Conservation (phyloP, 2,888 invertebrate species). For the Sphaerophoria rueppellii region DNA sequence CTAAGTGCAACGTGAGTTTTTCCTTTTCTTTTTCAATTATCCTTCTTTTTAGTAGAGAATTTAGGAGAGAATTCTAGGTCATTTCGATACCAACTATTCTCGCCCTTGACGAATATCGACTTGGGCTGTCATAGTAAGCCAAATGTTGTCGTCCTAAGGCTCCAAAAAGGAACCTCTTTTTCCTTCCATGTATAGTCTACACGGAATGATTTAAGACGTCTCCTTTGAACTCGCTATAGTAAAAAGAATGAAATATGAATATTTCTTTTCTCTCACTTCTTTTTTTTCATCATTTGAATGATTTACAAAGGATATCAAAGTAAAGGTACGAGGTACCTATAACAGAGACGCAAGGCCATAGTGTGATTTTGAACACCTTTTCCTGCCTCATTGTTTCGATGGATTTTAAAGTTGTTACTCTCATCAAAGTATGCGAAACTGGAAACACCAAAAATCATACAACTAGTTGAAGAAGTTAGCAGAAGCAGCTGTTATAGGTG, state of each 20-base stretch:
- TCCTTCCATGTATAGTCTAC: neutral
- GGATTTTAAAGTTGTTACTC: constrained; percentile 33
- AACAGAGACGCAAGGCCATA: constrained; percentile 57
- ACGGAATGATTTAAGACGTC: constrained; percentile 23
- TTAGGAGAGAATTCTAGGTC: constrained; percentile 26
- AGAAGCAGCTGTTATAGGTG: constrained; percentile 6
- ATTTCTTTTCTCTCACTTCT: neutral
- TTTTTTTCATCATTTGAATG: constrained; percentile 10
- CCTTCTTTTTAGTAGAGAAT: neutral
- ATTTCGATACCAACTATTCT: neutral
- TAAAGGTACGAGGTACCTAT: too few species aligned
- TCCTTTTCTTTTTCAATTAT: neutral
- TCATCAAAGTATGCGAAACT: constrained; percentile 55
- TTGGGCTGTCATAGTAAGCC: constrained; percentile 9
- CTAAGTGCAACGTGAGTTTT: constrained; percentile 14
- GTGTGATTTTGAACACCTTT: constrained; percentile 71
- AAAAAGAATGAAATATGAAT: constrained; percentile 2
- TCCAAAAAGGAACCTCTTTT: constrained; percentile 3
- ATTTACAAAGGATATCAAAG: constrained; percentile 15
- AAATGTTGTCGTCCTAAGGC: constrained; percentile 3
- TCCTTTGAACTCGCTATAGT: constrained; percentile 13
- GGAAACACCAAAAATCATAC: constrained; percentile 22
- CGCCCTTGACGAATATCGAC: neutral
- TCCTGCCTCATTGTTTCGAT: constrained; percentile 60
- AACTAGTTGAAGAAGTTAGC: neutral